These are phyloP conservation scores for Bursaphelenchus mucronatus DNA, from an alignment of 1,140 invertebrate genomes.

Conservation along the genomic window DNA sequence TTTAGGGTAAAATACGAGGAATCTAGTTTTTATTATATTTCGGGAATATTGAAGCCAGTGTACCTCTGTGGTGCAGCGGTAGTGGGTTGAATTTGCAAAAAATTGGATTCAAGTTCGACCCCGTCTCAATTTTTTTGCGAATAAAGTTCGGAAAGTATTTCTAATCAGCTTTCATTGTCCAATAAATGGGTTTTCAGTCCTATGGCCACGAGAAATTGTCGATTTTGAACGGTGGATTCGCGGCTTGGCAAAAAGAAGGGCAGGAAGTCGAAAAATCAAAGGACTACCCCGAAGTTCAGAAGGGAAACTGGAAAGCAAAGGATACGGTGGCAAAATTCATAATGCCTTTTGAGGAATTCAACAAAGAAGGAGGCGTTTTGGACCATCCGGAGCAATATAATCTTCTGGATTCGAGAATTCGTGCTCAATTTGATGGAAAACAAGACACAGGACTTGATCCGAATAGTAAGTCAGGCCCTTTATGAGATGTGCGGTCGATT, in stretches of 20 bases:
- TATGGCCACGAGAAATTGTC: constrained; percentile 53
- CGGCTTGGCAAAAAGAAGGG: constrained; percentile 23
- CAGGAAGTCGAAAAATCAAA: constrained; percentile 34
- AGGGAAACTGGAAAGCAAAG: constrained; percentile 43
- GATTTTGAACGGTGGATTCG: constrained; percentile 45
- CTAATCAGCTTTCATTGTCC: background rate
- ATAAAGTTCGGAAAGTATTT: too few species aligned
- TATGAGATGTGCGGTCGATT: background rate
- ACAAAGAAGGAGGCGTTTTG: constrained; percentile 15
- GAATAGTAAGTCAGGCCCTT: constrained; percentile 23
- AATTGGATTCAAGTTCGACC: too few species aligned
- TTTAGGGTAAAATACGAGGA: constrained; percentile 3
- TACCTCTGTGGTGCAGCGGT: too few species aligned
- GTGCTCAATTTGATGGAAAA: constrained; percentile 52
- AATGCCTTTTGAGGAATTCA: constrained; percentile 42
- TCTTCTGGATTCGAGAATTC: constrained; percentile 42
- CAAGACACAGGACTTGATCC: constrained; percentile 47
- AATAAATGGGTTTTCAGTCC: constrained; percentile 27
- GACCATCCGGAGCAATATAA: constrained; percentile 17
- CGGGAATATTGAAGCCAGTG: too few species aligned
- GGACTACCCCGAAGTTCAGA: constrained; percentile 15
- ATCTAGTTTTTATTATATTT: background rate
- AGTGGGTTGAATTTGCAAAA: too few species aligned
- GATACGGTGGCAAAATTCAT: constrained; percentile 21
- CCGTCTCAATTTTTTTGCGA: too few species aligned